Conservation (phyloP, 2,888 invertebrate species). For the Campoplex nolae region DNA sequence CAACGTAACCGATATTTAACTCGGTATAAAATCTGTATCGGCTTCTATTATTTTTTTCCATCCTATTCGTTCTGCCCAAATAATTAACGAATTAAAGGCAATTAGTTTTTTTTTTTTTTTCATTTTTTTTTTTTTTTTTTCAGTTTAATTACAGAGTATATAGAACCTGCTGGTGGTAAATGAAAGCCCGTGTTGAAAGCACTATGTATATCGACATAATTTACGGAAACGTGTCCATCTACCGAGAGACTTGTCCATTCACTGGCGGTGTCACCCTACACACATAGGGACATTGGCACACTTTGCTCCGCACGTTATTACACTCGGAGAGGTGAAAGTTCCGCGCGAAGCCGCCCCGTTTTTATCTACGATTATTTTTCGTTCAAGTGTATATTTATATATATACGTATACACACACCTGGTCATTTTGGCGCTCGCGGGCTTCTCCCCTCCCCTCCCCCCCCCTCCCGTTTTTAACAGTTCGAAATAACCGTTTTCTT, state of each 20-base stretch:
- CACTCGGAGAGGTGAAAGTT: slow-evolving; percentile 64
- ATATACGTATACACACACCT: slow-evolving; percentile 31
- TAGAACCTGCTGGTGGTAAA: background rate
- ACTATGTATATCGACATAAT: slow-evolving; percentile 31
- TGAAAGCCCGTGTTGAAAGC: slow-evolving; percentile 28
- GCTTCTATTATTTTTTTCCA: background rate
- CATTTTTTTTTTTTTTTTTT: background rate
- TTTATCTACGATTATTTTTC: slow-evolving; percentile 63
- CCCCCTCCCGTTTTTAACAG: background rate
- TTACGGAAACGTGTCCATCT: slow-evolving; percentile 41
- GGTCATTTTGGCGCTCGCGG: slow-evolving; percentile 13
- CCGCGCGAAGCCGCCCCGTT: slow-evolving; percentile 61
- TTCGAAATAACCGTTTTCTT: background rate
- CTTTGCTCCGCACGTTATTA: slow-evolving; percentile 48
- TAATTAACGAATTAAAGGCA: slow-evolving; percentile 14
- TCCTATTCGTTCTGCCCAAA: background rate
- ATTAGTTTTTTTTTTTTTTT: background rate
- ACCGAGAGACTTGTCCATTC: slow-evolving; percentile 34
- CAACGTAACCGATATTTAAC: background rate
- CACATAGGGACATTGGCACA: slow-evolving; percentile 48
- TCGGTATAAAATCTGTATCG: background rate
- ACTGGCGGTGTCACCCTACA: slow-evolving; percentile 28
- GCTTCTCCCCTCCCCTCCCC: background rate
- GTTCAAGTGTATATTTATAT: slow-evolving; percentile 28
- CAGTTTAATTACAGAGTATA: slow-evolving; percentile 6